A percentile compares a stretch with the other conserved stretches of the same genome.
These are phyloP conservation scores for Gymnocypris eckloni DNA, from an alignment of 2,797 vertebrate genomes.

Conservation along the genomic window DNA sequence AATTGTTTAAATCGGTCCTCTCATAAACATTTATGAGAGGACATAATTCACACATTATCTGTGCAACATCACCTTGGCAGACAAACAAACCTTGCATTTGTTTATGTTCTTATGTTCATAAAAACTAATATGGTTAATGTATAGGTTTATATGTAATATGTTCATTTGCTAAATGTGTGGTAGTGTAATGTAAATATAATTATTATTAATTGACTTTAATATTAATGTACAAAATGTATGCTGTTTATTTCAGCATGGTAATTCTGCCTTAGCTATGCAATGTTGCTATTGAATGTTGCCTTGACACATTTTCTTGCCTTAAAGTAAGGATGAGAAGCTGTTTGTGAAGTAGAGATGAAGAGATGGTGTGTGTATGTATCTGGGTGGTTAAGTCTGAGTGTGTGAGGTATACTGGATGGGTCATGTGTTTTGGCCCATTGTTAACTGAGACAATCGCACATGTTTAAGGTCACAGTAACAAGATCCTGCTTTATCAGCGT, in stretches of 20 bases:
- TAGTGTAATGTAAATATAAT: conserved; percentile 57
- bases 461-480: not conserved
- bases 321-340: conserved; percentile 67
- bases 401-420: conserved; percentile 31
- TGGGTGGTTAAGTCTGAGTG: not conserved
- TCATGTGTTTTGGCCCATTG: conserved; percentile 50
- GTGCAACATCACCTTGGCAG: not conserved
- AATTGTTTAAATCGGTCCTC: not conserved
- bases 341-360: conserved; percentile 23
- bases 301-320: conserved; percentile 83
- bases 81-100: conserved; percentile 43
- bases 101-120: conserved; percentile 60
- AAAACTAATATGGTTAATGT: conserved; percentile 70
- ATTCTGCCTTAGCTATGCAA: conserved; percentile 85
- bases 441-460: conserved; percentile 36
- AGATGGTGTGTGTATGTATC: conserved; percentile 27
- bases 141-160: conserved; percentile 54
- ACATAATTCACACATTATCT: not conserved
- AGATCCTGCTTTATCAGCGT: conserved; percentile 1
- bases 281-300: conserved; percentile 77
- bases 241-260: conserved; percentile 68
- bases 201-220: conserved; percentile 45
- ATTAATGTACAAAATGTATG: conserved; percentile 61
- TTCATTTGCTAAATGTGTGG: conserved; percentile 58
- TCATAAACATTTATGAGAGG: not conserved